A percentile compares a stretch with the other conserved stretches of the same genome.
Conservation (phyloP, 2,888 invertebrate genomes). For the Morpho deidamia region DNA sequence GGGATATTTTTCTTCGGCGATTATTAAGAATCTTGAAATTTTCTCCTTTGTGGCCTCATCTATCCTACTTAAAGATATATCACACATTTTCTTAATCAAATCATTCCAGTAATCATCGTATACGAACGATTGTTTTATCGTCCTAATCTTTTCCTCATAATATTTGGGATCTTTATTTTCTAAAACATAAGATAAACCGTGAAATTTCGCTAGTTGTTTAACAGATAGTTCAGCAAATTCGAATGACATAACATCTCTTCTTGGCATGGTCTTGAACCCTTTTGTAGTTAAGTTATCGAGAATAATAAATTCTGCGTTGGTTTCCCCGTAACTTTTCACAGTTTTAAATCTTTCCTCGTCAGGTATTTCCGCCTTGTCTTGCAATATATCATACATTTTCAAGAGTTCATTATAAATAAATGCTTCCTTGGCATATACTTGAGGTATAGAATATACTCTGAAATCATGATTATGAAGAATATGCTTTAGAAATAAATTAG, state of each 20-base stretch:
- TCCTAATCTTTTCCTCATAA: conserved; percentile 33
- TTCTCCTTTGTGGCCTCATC: conserved; percentile 29
- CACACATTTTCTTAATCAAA: conserved; percentile 27
- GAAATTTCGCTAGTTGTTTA: conserved; percentile 48
- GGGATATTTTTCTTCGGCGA: conserved; percentile 28
- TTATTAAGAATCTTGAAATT: conserved; percentile 26
- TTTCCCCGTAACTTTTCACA: conserved; percentile 37
- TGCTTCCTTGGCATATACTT: conserved; percentile 40
- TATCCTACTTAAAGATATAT: conserved; percentile 26
- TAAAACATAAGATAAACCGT: conserved; percentile 42
- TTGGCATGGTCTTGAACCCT: conserved; percentile 37
- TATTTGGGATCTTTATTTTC: conserved; percentile 37
- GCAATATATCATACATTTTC: conserved; percentile 36
- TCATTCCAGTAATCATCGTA: conserved; percentile 34
- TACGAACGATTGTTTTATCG: conserved; percentile 21
- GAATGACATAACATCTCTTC: conserved; percentile 39
- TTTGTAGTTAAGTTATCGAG: conserved; percentile 42
- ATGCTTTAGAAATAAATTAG: conserved; percentile 46
- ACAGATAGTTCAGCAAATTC: conserved; percentile 42
- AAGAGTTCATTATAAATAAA: conserved; percentile 42
- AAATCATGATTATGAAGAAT: conserved; percentile 32
- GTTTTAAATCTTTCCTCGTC: conserved; percentile 35
- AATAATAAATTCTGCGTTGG: conserved; percentile 37
- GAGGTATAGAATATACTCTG: conserved; percentile 35
- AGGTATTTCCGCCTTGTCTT: conserved; percentile 39